Percentiles rank a stretch among this genome's conserved stretches.
These are phyloP conservation scores for Mycogona germanica DNA, from an alignment of 2,888 invertebrate species.

Conservation along the genomic window DNA sequence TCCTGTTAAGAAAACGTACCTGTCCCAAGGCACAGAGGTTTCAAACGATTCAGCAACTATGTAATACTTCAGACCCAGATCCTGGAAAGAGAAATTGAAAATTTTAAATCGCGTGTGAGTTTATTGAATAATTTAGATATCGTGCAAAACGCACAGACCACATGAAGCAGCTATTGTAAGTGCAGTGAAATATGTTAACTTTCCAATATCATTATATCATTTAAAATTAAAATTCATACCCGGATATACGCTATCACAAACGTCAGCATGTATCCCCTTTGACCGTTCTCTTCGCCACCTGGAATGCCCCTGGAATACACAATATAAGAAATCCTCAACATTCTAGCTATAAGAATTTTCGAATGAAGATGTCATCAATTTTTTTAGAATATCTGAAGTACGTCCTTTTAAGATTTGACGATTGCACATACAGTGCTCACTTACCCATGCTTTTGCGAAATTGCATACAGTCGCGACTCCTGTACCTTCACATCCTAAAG, in stretches of 20 bases:
- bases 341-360: background rate
- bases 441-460: slow-evolving; percentile 55
- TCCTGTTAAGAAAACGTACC: slow-evolving; percentile 28
- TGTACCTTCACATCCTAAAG: slow-evolving; percentile 54
- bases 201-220: slow-evolving; percentile 15
- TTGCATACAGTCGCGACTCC: slow-evolving; percentile 62
- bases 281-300: slow-evolving; percentile 87
- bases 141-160: too few species aligned
- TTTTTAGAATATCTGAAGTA: background rate
- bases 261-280: slow-evolving; percentile 89
- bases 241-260: slow-evolving; percentile 97
- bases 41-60: slow-evolving; percentile 95
- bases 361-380: too few species aligned
- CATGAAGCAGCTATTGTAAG: slow-evolving; percentile 1
- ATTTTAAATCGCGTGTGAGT: too few species aligned
- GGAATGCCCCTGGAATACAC: slow-evolving; percentile 51
- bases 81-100: slow-evolving; percentile 51
- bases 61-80: slow-evolving; percentile 73
- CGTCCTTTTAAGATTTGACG: background rate
- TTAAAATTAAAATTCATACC: slow-evolving; percentile 42
- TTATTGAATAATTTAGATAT: too few species aligned
- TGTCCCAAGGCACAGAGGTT: slow-evolving; percentile 95
- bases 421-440: slow-evolving; percentile 12
- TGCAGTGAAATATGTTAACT: slow-evolving; percentile 4
- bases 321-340: background rate